phyloP scores from a whole-genome alignment of 2,113 vertebrate genomes.

The Ochotona curzoniae region DNA sequence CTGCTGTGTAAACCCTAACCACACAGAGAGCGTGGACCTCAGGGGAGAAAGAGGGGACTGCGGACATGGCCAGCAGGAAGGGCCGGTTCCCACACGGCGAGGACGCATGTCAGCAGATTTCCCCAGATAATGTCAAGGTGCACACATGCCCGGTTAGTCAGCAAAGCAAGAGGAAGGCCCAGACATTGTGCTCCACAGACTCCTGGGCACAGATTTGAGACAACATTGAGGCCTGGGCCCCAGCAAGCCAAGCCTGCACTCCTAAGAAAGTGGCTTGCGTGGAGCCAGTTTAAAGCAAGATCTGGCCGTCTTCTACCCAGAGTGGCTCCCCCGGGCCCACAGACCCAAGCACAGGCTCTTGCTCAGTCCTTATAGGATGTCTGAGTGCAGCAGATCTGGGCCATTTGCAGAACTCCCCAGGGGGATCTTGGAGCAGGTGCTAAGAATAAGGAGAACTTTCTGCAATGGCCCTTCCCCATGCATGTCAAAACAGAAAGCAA shows the following conservation, averaged over 20 bases:
- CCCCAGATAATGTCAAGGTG: fast-evolving
- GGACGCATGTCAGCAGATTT: fast-evolving
- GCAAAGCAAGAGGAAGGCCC: fast-evolving
- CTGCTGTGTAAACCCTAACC: too few relatives aligned
- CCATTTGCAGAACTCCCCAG: background rate
- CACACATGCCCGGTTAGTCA: fast-evolving
- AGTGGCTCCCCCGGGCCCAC: background rate
- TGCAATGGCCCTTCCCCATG: too few relatives aligned
- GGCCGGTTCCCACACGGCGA: background rate
- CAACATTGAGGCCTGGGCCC: background rate
- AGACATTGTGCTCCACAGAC: background rate
- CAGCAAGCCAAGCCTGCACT: background rate
- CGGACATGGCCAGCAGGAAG: too few relatives aligned
- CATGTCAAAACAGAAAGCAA: too few relatives aligned
- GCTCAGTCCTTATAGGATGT: background rate
- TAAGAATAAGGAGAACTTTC: too few relatives aligned
- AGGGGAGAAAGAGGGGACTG: background rate
- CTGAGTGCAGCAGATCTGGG: background rate
- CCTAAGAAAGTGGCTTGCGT: fast-evolving
- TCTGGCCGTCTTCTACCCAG: background rate
- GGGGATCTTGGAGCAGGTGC: background rate
- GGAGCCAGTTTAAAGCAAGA: background rate
- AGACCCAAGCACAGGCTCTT: too few relatives aligned
- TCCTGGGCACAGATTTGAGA: fast-evolving
- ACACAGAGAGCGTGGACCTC: too few relatives aligned